Evolutionary conservation across 2,113 vertebrate genomes (phyloP), one percentile per base, ranked within the genome.

Genomic region (Chaetodon auriga): DNA sequence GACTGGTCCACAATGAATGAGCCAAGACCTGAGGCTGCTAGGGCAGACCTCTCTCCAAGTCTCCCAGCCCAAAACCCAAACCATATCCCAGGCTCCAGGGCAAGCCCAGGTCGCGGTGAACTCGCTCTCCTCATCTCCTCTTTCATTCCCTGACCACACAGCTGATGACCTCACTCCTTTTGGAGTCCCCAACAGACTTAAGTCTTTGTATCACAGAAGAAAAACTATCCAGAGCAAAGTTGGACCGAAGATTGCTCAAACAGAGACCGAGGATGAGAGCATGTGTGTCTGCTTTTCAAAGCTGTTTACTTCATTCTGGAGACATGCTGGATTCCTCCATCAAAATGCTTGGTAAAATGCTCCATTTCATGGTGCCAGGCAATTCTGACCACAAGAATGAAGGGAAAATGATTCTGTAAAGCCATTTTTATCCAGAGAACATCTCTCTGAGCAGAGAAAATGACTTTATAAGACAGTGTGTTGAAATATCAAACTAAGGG

Each of bases 301-400:
- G 63, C 41, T 63, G 83, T 88, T 92, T 80, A 69, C 72, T 82
- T 87, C 41, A 77, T 45, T 66, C 53, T 79, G 35, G 54, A 85
- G 63, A 81, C 68, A 46, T 63, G 72, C 43, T 80, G 58, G 75
- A 83, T 80, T 88, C 62, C 63, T 76, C 70, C 41, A 62, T 73
- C 61, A 64, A 51, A 86, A 74, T 73, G 58, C 64, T 82, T 62
- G 48, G 58, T 58, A 60, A 84, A 86, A 69, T 70, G 65, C 70
- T 91, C 75, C 55, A 36, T 76, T 86, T 82, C 35, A 57, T 30
- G 51, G 68, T 83, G 82, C 82, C 88, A 90, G 75, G 64, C 68
- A 51, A n/a, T 77, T 62, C 58, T 77, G 68, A 91, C 81, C 84
- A 87, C 85, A 90, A 80, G 66, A 90, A 88, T 80, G 77, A 88